These are phyloP conservation scores for Scrobipalpa costella DNA, from an alignment of 2,888 invertebrate genomes.

Conservation along the genomic window DNA sequence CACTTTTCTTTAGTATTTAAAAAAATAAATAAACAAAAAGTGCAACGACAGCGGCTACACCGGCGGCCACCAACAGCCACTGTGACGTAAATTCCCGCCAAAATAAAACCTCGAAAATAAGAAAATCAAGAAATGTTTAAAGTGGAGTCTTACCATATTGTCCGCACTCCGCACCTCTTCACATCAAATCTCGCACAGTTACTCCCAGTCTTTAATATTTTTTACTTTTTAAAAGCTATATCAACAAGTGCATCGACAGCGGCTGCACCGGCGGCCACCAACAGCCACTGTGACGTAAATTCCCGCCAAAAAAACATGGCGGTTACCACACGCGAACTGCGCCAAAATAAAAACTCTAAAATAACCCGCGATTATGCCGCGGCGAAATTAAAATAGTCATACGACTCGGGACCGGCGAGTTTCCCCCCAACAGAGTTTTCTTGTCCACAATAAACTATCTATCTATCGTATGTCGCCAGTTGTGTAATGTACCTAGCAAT, in stretches of 20 bases:
- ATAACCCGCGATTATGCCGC: conserved; percentile 69
- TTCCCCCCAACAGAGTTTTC: conserved; percentile 69
- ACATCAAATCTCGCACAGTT: not conserved
- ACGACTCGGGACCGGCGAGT: conserved; percentile 49
- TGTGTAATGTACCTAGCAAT: too few species aligned
- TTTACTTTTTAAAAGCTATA: not conserved
- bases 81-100: conserved; percentile 73
- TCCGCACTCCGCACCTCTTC: not conserved
- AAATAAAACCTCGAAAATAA: too few species aligned
- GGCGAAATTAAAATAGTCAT: conserved; percentile 73
- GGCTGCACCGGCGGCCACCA: conserved; percentile 57
- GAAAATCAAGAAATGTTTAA: too few species aligned
- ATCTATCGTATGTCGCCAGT: too few species aligned
- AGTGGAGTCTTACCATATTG: too few species aligned
- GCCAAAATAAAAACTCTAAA: conserved; percentile 79
- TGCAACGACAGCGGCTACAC: conserved; percentile 46
- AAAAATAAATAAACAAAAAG: not conserved
- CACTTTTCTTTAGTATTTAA: not conserved
- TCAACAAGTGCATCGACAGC: conserved; percentile 25
- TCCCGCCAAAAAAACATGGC: conserved; percentile 73
- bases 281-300: conserved; percentile 62
- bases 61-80: conserved; percentile 54
- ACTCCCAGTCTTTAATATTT: not conserved
- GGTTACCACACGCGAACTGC: conserved; percentile 77
- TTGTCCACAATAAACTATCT: conserved; percentile 14